phyloP scores from a whole-genome alignment of 2,113 vertebrate species.

The Perca fluviatilis region DNA sequence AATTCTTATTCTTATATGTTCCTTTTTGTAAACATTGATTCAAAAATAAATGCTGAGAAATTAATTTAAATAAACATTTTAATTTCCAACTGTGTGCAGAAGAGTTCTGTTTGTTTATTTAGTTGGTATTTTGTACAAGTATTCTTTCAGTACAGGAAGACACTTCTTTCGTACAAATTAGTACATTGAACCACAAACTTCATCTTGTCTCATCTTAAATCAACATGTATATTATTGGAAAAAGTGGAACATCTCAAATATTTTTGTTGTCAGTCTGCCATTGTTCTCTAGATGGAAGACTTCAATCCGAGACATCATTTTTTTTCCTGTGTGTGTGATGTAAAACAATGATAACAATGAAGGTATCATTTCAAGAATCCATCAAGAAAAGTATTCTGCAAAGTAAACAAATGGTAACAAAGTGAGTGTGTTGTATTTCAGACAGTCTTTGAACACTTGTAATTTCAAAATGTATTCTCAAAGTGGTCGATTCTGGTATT shows the following conservation, averaged over 20 bases:
- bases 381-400: too few species aligned
- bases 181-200: background rate
- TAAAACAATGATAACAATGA: too few species aligned
- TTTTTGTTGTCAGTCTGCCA: background rate
- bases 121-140: background rate
- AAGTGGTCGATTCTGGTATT: too few species aligned
- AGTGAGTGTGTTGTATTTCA: too few species aligned
- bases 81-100: constrained; percentile 6
- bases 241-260: too few species aligned
- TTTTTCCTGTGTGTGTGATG: too few species aligned
- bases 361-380: too few species aligned
- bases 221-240: too few species aligned
- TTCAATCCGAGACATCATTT: too few species aligned
- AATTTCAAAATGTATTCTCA: too few species aligned
- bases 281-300: background rate
- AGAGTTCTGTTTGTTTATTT: background rate
- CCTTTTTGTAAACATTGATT: constrained; percentile 20
- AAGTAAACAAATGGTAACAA: too few species aligned
- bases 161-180: background rate
- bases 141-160: background rate
- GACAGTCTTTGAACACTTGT: too few species aligned
- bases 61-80: constrained; percentile 27
- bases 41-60: background rate
- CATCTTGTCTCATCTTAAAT: background rate
- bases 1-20: constrained; percentile 14